Evolutionary conservation across 2,888 invertebrate species (phyloP).

Genomic region (Drosophila lacicola): DNA sequence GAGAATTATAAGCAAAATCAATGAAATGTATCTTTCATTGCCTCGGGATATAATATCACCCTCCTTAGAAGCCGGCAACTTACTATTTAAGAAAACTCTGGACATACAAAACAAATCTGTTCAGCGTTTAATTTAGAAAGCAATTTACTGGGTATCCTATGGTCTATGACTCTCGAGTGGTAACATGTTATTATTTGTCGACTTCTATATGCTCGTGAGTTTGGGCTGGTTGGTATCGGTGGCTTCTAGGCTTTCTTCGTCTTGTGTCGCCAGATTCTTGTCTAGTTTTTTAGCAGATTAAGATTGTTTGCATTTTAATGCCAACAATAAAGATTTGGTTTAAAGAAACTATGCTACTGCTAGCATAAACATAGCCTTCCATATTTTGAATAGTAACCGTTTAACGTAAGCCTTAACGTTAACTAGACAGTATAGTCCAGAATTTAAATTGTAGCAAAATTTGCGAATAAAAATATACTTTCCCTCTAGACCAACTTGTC

Average conservation of each 20-base stretch:
- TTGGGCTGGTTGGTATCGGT: slow-evolving; percentile 24
- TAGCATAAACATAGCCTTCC: background rate
- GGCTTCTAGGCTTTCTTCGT: slow-evolving; percentile 15
- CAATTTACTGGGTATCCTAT: slow-evolving; percentile 11
- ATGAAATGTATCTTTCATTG: background rate
- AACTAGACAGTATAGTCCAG: too few relatives aligned
- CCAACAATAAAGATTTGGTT: slow-evolving; percentile 23
- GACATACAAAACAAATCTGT: background rate
- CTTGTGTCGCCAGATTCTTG: slow-evolving; percentile 23
- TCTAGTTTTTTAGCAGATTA: slow-evolving; percentile 18
- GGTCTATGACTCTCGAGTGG: background rate
- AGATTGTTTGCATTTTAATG: slow-evolving; percentile 16
- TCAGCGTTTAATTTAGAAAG: background rate
- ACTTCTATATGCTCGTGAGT: slow-evolving; percentile 10
- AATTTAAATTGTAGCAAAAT: background rate
- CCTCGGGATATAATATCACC: too few relatives aligned
- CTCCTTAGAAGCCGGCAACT: too few relatives aligned
- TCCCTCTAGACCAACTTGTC: background rate
- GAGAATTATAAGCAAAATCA: background rate
- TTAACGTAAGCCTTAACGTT: too few relatives aligned
- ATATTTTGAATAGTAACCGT: background rate
- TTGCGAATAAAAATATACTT: background rate
- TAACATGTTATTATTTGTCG: slow-evolving; percentile 26
- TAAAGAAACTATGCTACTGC: background rate
- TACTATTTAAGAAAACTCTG: background rate